Evolutionary conservation across 2,797 vertebrate genomes (phyloP).

Genomic region (Holocentrus rufus): DNA sequence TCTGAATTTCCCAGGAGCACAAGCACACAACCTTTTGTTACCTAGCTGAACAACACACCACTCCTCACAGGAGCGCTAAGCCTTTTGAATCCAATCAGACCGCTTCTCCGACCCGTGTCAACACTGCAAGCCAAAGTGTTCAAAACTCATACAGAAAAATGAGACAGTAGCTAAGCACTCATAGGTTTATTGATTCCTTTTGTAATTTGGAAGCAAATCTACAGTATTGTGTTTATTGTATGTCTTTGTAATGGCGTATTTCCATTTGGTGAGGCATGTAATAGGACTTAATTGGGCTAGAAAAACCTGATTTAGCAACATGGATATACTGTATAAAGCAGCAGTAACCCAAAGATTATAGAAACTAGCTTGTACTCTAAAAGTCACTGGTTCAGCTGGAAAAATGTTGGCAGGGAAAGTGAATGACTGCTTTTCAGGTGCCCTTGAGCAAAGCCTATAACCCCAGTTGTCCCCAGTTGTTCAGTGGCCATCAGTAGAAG

Average conservation of each 20-base stretch:
- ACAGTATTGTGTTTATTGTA: background rate
- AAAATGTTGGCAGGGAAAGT: slow-evolving; percentile 4
- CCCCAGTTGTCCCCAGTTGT: too few species aligned
- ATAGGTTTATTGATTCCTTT: slow-evolving; percentile 1
- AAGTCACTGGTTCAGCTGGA: background rate
- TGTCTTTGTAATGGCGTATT: background rate
- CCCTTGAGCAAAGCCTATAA: too few species aligned
- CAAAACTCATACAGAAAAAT: slow-evolving; percentile 18
- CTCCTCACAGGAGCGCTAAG: slow-evolving; percentile 38
- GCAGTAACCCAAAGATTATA: background rate
- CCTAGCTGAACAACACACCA: slow-evolving; percentile 30
- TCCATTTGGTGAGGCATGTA: too few species aligned
- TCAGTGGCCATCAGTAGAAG: too few species aligned
- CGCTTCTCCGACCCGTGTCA: slow-evolving; percentile 16
- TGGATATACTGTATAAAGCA: too few species aligned
- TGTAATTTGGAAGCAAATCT: slow-evolving; percentile 11
- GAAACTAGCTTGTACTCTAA: slow-evolving; percentile 8
- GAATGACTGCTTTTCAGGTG: too few species aligned
- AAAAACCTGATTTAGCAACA: too few species aligned
- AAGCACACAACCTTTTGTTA: slow-evolving; percentile 49
- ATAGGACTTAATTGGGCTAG: background rate
- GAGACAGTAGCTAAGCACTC: background rate
- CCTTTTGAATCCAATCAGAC: slow-evolving; percentile 27
- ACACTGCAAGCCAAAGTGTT: background rate
- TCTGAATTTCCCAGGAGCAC: slow-evolving; percentile 43